These are phyloP conservation scores for Drosophila cardini DNA, from an alignment of 1,140 invertebrate genomes.

Conservation along the genomic window DNA sequence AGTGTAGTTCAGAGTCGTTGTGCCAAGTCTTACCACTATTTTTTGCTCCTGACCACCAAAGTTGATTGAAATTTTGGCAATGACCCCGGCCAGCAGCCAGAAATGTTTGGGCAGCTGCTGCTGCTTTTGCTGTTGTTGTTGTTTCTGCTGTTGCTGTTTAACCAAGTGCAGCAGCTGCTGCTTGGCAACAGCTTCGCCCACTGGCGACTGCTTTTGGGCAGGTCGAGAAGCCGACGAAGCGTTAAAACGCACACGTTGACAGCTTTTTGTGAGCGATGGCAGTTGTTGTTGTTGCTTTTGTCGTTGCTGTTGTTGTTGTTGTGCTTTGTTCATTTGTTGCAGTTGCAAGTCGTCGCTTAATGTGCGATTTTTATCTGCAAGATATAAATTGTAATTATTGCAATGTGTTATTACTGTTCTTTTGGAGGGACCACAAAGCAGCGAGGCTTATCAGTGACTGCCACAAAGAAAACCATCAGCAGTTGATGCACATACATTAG, in stretches of 20 bases:
- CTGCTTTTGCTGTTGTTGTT: constrained; percentile 24
- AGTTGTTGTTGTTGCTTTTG: constrained; percentile 54
- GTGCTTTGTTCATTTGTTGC: constrained; percentile 30
- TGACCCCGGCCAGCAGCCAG: constrained; percentile 60
- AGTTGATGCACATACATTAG: constrained; percentile 66
- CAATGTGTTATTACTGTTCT: constrained; percentile 51
- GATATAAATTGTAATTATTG: constrained; percentile 82
- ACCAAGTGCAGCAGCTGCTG: constrained; percentile 57
- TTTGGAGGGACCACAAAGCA: constrained; percentile 14
- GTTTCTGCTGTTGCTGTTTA: constrained; percentile 35
- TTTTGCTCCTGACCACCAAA: constrained; percentile 56
- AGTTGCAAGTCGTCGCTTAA: constrained; percentile 65
- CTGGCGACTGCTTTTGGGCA: constrained; percentile 41
- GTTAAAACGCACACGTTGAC: constrained; percentile 81
- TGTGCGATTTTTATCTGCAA: constrained; percentile 77
- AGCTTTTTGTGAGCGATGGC: constrained; percentile 62
- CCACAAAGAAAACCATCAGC: constrained; percentile 49
- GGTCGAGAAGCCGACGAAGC: constrained; percentile 55
- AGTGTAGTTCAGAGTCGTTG: constrained; percentile 25
- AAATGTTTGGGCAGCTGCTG: constrained; percentile 56
- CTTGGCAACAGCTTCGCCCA: constrained; percentile 52
- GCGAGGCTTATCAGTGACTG: constrained; percentile 53
- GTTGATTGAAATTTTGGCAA: constrained; percentile 70
- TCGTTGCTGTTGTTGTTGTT: constrained; percentile 45
- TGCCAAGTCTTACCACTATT: background rate